phyloP scores from a whole-genome alignment of 2,113 vertebrate species.

The Picathartes gymnocephalus region DNA sequence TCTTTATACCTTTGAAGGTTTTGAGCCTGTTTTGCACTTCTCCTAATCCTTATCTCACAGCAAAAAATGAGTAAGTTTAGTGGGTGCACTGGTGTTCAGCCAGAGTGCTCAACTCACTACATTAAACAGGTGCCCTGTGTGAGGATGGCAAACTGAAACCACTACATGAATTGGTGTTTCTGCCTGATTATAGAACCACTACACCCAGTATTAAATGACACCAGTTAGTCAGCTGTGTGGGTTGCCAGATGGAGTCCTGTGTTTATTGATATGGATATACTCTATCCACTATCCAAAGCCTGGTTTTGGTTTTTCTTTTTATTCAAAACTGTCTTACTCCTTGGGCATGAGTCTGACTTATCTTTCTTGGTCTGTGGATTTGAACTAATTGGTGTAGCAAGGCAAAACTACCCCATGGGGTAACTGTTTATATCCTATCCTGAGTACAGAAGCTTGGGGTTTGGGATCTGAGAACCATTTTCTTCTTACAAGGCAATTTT shows the following conservation, averaged over 20 bases:
- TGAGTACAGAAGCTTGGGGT: neutral
- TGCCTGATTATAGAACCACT: no score
- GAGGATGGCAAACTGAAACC: no score
- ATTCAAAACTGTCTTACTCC: neutral
- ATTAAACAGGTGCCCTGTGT: no score
- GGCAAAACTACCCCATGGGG: neutral
- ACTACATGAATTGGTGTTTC: no score
- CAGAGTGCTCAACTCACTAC: no score
- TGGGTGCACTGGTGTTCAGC: no score
- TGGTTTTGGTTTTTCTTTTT: neutral
- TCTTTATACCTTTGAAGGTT: no score
- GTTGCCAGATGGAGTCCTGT: neutral
- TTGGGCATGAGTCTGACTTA: neutral
- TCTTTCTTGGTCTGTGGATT: neutral
- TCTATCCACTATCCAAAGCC: rapidly evolving
- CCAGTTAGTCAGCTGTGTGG: neutral
- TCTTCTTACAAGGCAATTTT: neutral
- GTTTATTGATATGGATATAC: neutral
- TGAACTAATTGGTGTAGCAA: neutral
- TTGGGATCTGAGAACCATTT: neutral
- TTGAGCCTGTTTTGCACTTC: no score
- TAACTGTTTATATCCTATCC: neutral
- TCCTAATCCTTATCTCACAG: no score
- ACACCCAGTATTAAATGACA: neutral
- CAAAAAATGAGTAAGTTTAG: no score